Base-by-base conservation (phyloP, 2,888 invertebrate species). In the Anagyrus pseudococci region DNA sequence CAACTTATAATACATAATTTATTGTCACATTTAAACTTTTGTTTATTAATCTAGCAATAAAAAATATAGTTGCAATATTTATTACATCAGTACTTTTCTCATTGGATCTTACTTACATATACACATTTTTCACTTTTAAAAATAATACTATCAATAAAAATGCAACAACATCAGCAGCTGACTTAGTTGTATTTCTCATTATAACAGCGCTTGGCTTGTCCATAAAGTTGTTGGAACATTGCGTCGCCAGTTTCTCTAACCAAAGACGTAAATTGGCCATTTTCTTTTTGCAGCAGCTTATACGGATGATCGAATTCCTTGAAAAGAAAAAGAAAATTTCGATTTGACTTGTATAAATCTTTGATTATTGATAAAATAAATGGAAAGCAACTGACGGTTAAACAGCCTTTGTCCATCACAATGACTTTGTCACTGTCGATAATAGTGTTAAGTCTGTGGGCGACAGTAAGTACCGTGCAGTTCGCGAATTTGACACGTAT, bases 361-460 rank as follows among this genome's bases (percentile, higher is more conserved):
- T 29, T 29, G 29, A 29, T 10, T 10, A 29, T 41, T 41, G 8
- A 41, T 41, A 7, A 41, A 19, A 20, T 47, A 8, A 22, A 25
- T 22, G 44, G n/a, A n/a, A n/a, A n/a, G n/a, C n/a, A n/a, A 70
- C 77, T 70, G 69, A 81, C 80, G 58, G 69, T 76, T 69, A 85
- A 77, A n/a, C 74, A 72, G 2, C 87, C 87, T 50, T 83, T 83
- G 67, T 86, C 84, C 74, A 87, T 81, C 7, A 86, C 85, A 67
- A 87, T 73, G 19, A 87, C 83, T 70, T 83, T 81, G 69, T 86
- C 85, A n/a, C 84, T 85, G 72, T 88, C 87, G 83, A 88, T 87
- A 63, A 88, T 85, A 0, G 87, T 87, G 68, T 87, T 83, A 2
- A 88, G 80, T 33, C 87, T 80, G 76, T 87, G 87, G 13, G 87